Conservation (phyloP, 2,797 vertebrate species). For the Amblyraja radiata region DNA sequence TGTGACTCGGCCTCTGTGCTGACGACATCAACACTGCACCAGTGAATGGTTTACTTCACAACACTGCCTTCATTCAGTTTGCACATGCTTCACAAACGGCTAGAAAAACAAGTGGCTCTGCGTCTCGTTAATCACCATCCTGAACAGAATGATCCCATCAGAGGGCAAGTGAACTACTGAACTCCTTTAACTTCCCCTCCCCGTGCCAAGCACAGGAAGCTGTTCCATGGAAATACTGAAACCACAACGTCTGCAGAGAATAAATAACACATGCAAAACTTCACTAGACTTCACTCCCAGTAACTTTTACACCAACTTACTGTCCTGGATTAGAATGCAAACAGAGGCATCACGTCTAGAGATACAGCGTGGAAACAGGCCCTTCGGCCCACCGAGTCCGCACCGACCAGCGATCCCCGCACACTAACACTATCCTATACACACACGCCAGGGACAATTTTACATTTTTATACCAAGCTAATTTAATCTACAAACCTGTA, state of each 20-base stretch:
- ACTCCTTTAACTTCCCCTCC: constrained; percentile 50
- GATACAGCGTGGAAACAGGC: too few species aligned
- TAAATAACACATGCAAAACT: constrained; percentile 56
- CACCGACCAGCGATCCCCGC: too few species aligned
- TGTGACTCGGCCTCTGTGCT: background rate
- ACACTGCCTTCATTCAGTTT: background rate
- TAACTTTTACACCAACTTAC: constrained; percentile 55
- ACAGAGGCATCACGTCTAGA: background rate
- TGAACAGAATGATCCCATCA: constrained; percentile 17
- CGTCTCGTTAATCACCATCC: constrained; percentile 33
- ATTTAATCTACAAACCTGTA: too few species aligned
- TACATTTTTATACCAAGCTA: too few species aligned
- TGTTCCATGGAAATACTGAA: constrained; percentile 57
- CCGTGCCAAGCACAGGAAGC: constrained; percentile 51
- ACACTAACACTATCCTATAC: too few species aligned
- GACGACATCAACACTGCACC: background rate
- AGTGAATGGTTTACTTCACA: background rate
- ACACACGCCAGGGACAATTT: too few species aligned
- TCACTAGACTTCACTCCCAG: constrained; percentile 55
- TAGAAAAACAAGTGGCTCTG: constrained; percentile 29
- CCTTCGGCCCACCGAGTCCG: too few species aligned
- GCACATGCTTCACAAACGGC: background rate
- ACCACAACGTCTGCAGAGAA: constrained; percentile 49
- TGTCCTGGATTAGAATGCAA: background rate
- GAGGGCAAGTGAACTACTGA: constrained; percentile 44